Evolutionary conservation across 2,113 vertebrate genomes (phyloP), one percentile per base, ranked within the genome.

Genomic region (Smithornis capensis): DNA sequence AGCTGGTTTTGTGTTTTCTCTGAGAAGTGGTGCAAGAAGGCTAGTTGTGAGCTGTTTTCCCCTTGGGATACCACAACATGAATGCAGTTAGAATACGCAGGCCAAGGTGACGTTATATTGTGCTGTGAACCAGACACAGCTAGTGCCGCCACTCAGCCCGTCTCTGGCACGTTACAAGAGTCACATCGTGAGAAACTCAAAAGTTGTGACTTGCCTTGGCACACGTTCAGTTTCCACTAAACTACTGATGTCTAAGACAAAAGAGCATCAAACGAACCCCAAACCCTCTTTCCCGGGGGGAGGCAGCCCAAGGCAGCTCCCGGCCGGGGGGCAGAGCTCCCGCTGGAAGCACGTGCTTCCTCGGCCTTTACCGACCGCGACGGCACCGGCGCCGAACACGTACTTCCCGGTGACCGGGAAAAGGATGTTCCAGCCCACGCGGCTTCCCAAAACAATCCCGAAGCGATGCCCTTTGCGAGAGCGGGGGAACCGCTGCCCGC

Each of bases 51-150:
- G 7, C 8, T 47, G 62, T 55, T 42, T 14, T 35, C 42, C 40
- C 64, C 8, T 4, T 8, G n/a, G 70, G 45, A 35, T 7, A 31
- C 21, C 12, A 9, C 8, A 6, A 2, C 3, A 12, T 0, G 19
- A 67, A 14, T 0, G 18, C 18, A 31, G 29, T 9, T 18, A 19
- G 15, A 47, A 49, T 1, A 21, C 27, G 3, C 4, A 2, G 1
- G 6, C 21, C 44, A 12, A 9, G 29, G 19, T 4, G 45, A 18
- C 2, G 0, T 57, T 22, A 9, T 0, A 5, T 1, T 3, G 27
- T 19, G 45, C 37, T 21, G 35, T 12, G 37, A 38, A 19, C 10
- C 44, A 8, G 22, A 4, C 68, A 27, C 47, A 16, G 9, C n/a
- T 44, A 12, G 3, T 3, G 22, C 53, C 53, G 31, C 47, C 56